Base-by-base conservation (phyloP, 1,140 invertebrate species). In the Tetranychus urticae region DNA sequence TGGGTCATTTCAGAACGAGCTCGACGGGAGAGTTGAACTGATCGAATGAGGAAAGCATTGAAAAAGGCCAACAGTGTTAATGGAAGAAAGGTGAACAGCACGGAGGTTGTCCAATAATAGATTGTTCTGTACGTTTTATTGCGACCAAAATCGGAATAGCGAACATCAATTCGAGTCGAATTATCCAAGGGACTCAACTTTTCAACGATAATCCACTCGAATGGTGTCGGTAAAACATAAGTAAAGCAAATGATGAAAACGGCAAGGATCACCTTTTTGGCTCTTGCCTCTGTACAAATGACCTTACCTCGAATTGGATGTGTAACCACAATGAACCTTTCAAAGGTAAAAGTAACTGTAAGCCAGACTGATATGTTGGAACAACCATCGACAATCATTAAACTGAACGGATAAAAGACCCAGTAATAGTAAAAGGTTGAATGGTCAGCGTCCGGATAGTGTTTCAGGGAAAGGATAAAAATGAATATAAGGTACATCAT, bases 291-390 rank as follows among this genome's bases (percentile, higher is more conserved):
- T 2, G 82, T 83, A 68, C 81, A 82, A 66, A 81, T 76, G 39
- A 80, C 76, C 71, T 81, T 81, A 34, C 83, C 81, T 64, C 79
- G 77, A 67, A 86, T 80, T 33, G 84, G 84, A 73, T 84, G 79
- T 64, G 81, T 80, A 5, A 86, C 82, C 36, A 81, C 82, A 58
- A 85, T 81, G 73, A 54, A 64, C 50, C 83, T 72, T 71, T 86
- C 83, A 59, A 85, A 75, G 3, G 83, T 86, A 69, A 86, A 86
- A 37, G 81, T 80, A 3, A 84, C 82, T 36, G 81, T 84, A 57
- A 86, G 71, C 82, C 83, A 85, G 45, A 83, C 81, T 33, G 81
- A 83, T 42, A 81, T 80, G 70, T 80, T 82, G 65, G 78, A 79
- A 59, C 78, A 77, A 35, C 78, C 76, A 70, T 83, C 81, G 14